Evolutionary conservation across 2,797 vertebrate genomes (phyloP).

Genomic region (Kryptopterus vitreolus): DNA sequence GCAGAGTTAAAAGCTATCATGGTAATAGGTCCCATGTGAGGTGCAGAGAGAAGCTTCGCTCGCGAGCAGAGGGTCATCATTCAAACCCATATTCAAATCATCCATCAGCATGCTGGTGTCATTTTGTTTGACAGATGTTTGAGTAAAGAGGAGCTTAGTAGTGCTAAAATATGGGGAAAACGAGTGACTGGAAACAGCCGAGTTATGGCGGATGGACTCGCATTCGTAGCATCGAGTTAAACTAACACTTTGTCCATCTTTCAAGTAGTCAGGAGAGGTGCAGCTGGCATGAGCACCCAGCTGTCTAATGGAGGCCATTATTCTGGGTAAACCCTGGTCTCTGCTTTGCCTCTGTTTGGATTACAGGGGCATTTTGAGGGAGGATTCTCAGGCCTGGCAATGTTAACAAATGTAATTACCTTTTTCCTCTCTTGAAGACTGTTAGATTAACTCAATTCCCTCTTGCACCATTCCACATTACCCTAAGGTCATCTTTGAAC

Average conservation of each 20-base stretch:
- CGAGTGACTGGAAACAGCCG: slow-evolving; percentile 12
- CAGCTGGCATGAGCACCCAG: slow-evolving; percentile 51
- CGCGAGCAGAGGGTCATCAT: slow-evolving; percentile 42
- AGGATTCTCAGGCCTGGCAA: slow-evolving; percentile 66
- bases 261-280: slow-evolving; percentile 46
- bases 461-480: neutral
- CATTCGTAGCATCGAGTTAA: slow-evolving; percentile 35
- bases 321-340: slow-evolving; percentile 58
- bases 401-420: slow-evolving; percentile 67
- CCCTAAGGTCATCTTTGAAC: slow-evolving; percentile 20
- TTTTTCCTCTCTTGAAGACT: slow-evolving; percentile 34
- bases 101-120: slow-evolving; percentile 44
- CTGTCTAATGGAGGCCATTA: slow-evolving; percentile 50
- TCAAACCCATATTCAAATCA: slow-evolving; percentile 48
- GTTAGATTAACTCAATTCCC: slow-evolving; percentile 3
- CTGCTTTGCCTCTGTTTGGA: slow-evolving; percentile 71
- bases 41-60: slow-evolving; percentile 34
- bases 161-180: slow-evolving; percentile 36
- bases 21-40: slow-evolving; percentile 46
- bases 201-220: slow-evolving; percentile 43
- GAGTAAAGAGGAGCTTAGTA: slow-evolving; percentile 33
- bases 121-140: slow-evolving; percentile 48
- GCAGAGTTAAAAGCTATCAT: slow-evolving; percentile 44
- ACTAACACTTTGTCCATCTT: slow-evolving; percentile 55
- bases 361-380: slow-evolving; percentile 52